Evolutionary conservation across 2,888 invertebrate genomes (phyloP).

Genomic region (Coleophora deauratella): DNA sequence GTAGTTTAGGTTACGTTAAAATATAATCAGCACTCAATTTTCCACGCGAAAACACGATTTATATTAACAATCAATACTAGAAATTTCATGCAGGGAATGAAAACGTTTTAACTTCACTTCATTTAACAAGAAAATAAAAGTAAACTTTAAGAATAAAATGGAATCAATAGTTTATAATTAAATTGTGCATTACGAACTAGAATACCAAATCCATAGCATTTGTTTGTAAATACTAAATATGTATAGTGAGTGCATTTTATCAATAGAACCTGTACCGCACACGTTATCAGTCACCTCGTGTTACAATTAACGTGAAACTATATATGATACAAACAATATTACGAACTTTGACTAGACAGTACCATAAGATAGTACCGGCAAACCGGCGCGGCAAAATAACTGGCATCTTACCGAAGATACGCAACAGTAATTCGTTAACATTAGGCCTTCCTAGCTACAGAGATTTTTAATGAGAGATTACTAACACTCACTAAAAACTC

Average conservation of each 20-base stretch:
- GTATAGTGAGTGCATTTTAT: constrained; percentile 6
- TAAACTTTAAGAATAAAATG: constrained; percentile 2
- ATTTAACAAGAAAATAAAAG: no score
- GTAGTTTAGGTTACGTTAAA: no score
- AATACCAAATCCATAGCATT: constrained; percentile 8
- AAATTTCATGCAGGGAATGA: no score
- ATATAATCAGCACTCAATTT: no score
- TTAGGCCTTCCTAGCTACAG: constrained; percentile 46
- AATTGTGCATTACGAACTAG: constrained; percentile 2
- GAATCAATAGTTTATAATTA: not conserved
- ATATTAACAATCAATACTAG: no score
- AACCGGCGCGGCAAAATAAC: constrained; percentile 46
- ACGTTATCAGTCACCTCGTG: constrained; percentile 34
- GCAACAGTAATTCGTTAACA: constrained; percentile 30
- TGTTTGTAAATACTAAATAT: no score
- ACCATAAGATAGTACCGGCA: constrained; percentile 64
- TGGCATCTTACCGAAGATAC: constrained; percentile 42
- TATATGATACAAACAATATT: constrained; percentile 60
- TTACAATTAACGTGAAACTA: constrained; percentile 36
- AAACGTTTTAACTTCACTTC: no score
- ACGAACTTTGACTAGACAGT: constrained; percentile 70
- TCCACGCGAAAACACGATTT: no score
- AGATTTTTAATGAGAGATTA: constrained; percentile 35
- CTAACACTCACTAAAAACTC: constrained; percentile 29
- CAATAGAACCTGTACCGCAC: constrained; percentile 2